A percentile compares a stretch with the other conserved stretches of the same genome.
Conservation (phyloP, 1,140 invertebrate genomes). For the Tetraneura akinire region DNA sequence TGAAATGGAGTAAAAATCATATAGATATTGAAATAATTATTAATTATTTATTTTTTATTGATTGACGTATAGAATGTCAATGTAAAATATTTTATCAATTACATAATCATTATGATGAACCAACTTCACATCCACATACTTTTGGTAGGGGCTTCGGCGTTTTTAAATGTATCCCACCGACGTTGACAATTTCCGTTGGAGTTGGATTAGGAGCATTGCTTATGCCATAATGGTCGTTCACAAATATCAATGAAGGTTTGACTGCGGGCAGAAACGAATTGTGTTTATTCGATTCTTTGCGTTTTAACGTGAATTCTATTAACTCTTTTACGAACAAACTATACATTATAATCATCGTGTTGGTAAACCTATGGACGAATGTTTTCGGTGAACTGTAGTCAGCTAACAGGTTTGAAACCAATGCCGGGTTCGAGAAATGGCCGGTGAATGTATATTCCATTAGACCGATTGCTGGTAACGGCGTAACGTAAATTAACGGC, state of each 20-base stretch:
- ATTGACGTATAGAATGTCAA: too few relatives aligned
- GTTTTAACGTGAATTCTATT: not conserved
- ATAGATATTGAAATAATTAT: too few relatives aligned
- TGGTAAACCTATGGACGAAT: not conserved
- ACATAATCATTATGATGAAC: too few relatives aligned
- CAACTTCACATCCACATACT: constrained; percentile 34
- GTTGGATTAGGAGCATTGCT: constrained; percentile 60
- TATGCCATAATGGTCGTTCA: constrained; percentile 65
- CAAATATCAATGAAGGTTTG: constrained; percentile 60
- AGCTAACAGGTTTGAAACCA: not conserved
- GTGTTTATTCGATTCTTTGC: not conserved
- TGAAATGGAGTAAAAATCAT: too few relatives aligned
- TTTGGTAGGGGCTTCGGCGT: constrained; percentile 53
- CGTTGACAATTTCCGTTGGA: constrained; percentile 62
- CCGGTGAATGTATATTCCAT: not conserved
- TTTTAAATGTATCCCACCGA: constrained; percentile 65
- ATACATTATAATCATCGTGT: not conserved
- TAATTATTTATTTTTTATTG: too few relatives aligned
- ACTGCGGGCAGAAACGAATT: not conserved
- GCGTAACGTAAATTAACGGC: not conserved
- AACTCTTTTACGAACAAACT: not conserved
- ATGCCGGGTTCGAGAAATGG: not conserved
- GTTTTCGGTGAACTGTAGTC: not conserved
- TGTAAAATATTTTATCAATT: too few relatives aligned
- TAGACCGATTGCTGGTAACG: not conserved